These are phyloP conservation scores for Psittacula cyanocephala DNA, from an alignment of 2,113 vertebrate genomes.

Conservation along the genomic window DNA sequence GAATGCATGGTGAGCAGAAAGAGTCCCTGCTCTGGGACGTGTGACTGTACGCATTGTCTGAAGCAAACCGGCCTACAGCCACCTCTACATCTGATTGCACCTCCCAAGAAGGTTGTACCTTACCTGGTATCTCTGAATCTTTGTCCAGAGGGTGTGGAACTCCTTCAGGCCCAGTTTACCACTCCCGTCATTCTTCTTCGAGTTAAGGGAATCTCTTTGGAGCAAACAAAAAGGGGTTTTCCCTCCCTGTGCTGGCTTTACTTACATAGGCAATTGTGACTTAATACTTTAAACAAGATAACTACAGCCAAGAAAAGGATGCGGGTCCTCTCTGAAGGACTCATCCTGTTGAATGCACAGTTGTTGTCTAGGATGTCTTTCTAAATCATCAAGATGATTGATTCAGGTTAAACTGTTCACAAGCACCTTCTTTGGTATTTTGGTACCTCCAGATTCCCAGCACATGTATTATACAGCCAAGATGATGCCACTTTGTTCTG, in stretches of 20 bases:
- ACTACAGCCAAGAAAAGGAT: background rate
- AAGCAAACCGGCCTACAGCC: background rate
- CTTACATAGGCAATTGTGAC: background rate
- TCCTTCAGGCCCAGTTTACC: constrained; percentile 83
- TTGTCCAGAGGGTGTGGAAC: constrained; percentile 79
- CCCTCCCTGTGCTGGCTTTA: background rate
- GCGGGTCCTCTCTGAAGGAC: background rate
- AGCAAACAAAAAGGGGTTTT: background rate
- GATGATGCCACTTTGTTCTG: background rate
- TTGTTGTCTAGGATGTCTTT: background rate
- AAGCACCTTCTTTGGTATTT: background rate
- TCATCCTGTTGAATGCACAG: background rate
- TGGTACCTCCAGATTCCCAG: background rate
- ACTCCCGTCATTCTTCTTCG: constrained; percentile 72
- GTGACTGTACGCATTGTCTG: accelerated
- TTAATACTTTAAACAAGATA: background rate
- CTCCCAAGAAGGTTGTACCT: background rate
- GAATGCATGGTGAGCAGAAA: background rate
- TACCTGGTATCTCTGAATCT: constrained; percentile 82
- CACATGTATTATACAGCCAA: background rate
- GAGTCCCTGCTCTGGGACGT: background rate
- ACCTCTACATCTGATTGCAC: accelerated
- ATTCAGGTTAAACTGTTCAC: background rate
- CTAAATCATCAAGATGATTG: background rate
- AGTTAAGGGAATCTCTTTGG: constrained; percentile 47